Evolutionary conservation across 2,888 invertebrate species (phyloP).

Genomic region (Drosophila vallismaia): DNA sequence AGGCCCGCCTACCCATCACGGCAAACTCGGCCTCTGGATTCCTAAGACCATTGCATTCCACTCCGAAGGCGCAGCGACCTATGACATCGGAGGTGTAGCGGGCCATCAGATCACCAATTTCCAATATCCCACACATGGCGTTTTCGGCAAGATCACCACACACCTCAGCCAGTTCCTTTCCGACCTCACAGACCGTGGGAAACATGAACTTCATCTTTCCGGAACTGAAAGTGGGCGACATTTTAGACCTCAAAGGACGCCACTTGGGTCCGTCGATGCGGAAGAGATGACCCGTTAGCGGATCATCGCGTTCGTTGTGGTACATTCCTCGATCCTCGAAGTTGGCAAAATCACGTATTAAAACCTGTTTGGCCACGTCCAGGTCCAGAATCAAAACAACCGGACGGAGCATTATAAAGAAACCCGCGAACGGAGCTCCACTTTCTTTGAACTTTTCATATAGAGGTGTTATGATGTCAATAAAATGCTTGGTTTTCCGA

Average conservation of each 20-base stretch:
- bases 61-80: conserved; percentile 84
- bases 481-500: conserved; percentile 52
- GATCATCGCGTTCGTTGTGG: conserved; percentile 81
- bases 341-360: conserved; percentile 71
- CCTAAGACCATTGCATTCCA: conserved; percentile 83
- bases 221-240: conserved; percentile 84
- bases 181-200: conserved; percentile 69
- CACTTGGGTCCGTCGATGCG: conserved; percentile 80
- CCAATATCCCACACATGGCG: conserved; percentile 63
- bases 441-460: conserved; percentile 59
- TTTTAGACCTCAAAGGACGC: conserved; percentile 83
- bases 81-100: conserved; percentile 85
- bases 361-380: conserved; percentile 64
- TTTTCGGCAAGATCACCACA: conserved; percentile 53
- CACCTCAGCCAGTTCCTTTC: conserved; percentile 46
- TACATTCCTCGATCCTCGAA: conserved; percentile 81
- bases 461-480: conserved; percentile 56
- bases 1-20: conserved; percentile 67
- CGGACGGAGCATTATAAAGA: conserved; percentile 69
- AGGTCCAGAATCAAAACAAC: conserved; percentile 69
- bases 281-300: conserved; percentile 80
- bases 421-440: conserved; percentile 68
- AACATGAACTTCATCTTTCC: conserved; percentile 85
- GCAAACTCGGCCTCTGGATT: conserved; percentile 82
- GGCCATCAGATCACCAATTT: conserved; percentile 76